Evolutionary conservation across 2,888 invertebrate genomes (phyloP).

Genomic region (Ditula angustiorana): DNA sequence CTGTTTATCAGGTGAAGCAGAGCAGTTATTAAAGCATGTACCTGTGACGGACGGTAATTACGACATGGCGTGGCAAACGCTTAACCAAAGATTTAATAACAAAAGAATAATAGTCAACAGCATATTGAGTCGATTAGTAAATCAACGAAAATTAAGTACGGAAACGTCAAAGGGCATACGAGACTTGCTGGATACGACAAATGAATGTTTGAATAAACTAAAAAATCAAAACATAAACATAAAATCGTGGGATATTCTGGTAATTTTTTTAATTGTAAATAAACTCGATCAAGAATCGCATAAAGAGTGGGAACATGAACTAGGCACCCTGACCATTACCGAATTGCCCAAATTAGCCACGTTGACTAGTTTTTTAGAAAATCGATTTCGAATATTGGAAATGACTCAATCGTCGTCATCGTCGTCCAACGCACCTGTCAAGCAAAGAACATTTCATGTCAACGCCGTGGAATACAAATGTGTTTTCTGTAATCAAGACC

Average conservation of each 20-base stretch:
- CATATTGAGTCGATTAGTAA: not conserved
- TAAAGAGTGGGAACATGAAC: not conserved
- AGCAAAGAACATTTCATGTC: too few species aligned
- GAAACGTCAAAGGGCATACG: not conserved
- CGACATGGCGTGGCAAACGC: not conserved
- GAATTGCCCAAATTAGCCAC: not conserved
- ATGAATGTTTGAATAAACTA: not conserved
- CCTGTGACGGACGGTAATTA: not conserved
- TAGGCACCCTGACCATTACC: not conserved
- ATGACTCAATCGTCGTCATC: not conserved
- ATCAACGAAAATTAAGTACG: not conserved
- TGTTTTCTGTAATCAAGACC: too few species aligned
- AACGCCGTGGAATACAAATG: too few species aligned
- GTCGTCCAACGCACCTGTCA: too few species aligned
- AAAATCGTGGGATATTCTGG: not conserved
- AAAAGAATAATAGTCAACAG: not conserved
- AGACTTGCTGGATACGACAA: not conserved
- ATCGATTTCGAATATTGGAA: not conserved
- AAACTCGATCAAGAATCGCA: not conserved
- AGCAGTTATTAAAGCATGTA: not conserved
- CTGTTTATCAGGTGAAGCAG: not conserved
- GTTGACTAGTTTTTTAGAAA: not conserved
- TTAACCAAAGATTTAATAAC: not conserved
- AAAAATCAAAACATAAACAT: not conserved
- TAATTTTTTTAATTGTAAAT: not conserved